Conservation (phyloP, 2,797 vertebrate genomes). For the Molothrus ater region DNA sequence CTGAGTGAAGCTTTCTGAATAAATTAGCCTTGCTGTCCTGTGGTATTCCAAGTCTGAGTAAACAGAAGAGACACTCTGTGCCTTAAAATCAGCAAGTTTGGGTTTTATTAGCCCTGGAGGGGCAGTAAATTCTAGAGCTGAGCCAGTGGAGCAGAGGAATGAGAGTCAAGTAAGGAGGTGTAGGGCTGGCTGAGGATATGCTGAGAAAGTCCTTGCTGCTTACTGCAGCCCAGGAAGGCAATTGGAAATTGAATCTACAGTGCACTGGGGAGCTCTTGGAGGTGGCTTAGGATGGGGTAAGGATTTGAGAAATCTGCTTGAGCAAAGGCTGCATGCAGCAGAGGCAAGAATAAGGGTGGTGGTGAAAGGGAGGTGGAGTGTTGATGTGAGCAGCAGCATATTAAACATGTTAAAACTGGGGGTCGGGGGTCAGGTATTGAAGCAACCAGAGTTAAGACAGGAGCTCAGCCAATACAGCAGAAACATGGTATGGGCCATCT, state of each 20-base stretch:
- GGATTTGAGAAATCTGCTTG: neutral
- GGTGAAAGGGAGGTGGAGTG: neutral
- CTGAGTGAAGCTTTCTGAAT: neutral
- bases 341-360: neutral
- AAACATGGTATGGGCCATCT: neutral
- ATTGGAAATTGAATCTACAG: slow-evolving; percentile 15
- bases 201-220: neutral
- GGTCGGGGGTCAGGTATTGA: neutral
- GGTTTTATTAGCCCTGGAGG: slow-evolving; percentile 44
- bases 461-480: accelerated
- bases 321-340: neutral
- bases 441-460: neutral
- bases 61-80: slow-evolving; percentile 31
- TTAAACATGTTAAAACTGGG: neutral
- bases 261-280: slow-evolving; percentile 3
- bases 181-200: neutral
- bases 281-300: neutral
- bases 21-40: neutral
- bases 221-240: neutral
- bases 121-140: slow-evolving; percentile 18
- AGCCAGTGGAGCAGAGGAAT: neutral
- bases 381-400: neutral
- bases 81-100: slow-evolving; percentile 39
- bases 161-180: neutral
- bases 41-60: slow-evolving; percentile 21